Evolutionary conservation across 2,797 vertebrate species (phyloP).

Genomic region (Florisuga fusca): DNA sequence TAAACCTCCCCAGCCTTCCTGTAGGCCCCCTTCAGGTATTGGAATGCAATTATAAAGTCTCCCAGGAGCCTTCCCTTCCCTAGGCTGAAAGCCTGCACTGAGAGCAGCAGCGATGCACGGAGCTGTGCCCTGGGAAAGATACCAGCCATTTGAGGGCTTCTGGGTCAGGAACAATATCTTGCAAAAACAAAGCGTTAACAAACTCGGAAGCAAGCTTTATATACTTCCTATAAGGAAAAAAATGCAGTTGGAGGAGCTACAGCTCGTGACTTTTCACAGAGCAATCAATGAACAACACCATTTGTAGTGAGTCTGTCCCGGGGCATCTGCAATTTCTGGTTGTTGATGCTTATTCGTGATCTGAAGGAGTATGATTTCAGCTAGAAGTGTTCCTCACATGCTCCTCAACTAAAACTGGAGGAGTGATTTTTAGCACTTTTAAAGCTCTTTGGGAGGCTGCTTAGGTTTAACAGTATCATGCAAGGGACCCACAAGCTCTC

Average conservation of each 20-base stretch:
- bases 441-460: neutral
- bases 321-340: too few relatives aligned
- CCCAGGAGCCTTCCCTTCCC: too few relatives aligned
- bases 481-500: neutral
- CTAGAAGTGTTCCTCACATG: neutral
- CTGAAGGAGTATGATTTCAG: neutral
- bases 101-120: neutral
- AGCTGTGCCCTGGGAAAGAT: neutral
- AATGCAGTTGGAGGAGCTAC: neutral
- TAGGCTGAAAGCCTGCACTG: too few relatives aligned
- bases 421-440: neutral
- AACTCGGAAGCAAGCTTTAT: neutral
- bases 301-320: too few relatives aligned
- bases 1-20: too few relatives aligned
- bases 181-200: neutral
- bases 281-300: neutral
- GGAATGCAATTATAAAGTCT: too few relatives aligned
- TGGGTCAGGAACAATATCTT: neutral
- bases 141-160: neutral
- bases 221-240: neutral
- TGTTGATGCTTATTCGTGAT: neutral
- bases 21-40: too few relatives aligned
- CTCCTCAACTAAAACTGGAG: neutral
- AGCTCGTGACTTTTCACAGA: neutral
- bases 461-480: neutral